A percentile compares a stretch with the other conserved stretches of the same genome.
Evolutionary conservation across 1,140 invertebrate species (phyloP).

Genomic region (Globodera ellingtonae): DNA sequence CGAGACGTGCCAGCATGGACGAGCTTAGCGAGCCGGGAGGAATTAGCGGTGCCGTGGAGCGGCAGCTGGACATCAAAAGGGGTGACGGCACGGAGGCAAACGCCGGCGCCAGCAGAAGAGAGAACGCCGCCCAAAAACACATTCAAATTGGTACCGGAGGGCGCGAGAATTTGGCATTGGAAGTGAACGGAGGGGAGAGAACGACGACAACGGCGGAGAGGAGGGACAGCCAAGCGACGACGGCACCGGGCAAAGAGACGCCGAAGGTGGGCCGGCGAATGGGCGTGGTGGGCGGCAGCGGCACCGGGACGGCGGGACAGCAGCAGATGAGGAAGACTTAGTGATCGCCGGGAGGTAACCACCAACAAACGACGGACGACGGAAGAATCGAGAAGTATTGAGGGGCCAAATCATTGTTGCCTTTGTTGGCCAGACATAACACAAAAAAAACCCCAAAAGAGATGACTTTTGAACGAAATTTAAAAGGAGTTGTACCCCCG

Average conservation of each 20-base stretch:
- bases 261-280: neutral
- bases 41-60: neutral
- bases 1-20: slow-evolving; percentile 53
- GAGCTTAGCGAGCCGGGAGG: slow-evolving; percentile 38
- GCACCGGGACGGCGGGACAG: neutral
- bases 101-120: neutral
- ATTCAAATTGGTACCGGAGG: neutral
- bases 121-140: neutral
- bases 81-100: neutral
- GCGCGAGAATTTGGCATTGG: neutral
- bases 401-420: too few relatives aligned
- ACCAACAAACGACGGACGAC: too few relatives aligned
- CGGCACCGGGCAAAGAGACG: slow-evolving; percentile 5
- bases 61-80: neutral
- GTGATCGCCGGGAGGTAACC: too few relatives aligned
- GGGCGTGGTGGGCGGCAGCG: neutral
- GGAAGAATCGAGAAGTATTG: too few relatives aligned
- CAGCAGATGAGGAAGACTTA: neutral
- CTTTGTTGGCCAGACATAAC: too few relatives aligned
- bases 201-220: neutral
- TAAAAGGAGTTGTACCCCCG: too few relatives aligned
- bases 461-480: too few relatives aligned
- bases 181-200: neutral
- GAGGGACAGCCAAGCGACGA: neutral
- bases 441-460: too few relatives aligned